Evolutionary conservation across 2,113 vertebrate species (phyloP), one percentile per base, ranked within the genome.

Genomic region (Pipa parva): DNA sequence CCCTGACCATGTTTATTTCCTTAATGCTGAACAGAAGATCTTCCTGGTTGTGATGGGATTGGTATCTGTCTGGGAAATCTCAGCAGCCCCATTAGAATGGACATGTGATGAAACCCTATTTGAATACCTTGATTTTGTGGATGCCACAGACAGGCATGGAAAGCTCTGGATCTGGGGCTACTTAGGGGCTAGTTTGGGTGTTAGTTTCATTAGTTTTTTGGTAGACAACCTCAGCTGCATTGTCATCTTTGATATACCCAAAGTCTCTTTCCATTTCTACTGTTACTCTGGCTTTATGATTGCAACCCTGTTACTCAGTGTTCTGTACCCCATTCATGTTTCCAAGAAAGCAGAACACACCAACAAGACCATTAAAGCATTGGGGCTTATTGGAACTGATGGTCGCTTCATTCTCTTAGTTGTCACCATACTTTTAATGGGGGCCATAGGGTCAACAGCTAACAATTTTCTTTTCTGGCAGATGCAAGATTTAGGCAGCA

Each of bases 391-490:
- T 3, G 66, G 78, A 1, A 72, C 76, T 0, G 82, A 92, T 3
- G 50, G 87, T 21, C 83, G 57, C 7, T 88, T 91, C 0, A 28
- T 89, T 18, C 81, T 96, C 9, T 80, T 81, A 0, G 77, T 84
- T 0, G 1, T 78, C 78, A 95, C 91, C 0, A n/a, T 83, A 52
- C 68, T 92, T 52, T 56, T 95, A 60, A 60, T 73, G 0, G 93
- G 90, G 0, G 76, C 71, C 0, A 76, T 79, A 0, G 9, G 63
- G 20, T 88, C 94, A 0, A 26, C 77, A 0, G 76, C 83, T 24
- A 85, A 90, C 10, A 88, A 92, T 82, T 96, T 95, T 52, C 85
- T 97, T 1, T 85, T 93, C 59, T 97, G 93, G 95, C 86, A 91
- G 78, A 93, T 95, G 92, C 68, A 92, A 75, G 92, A 95, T 63